Percentiles rank a stretch among this genome's conserved stretches.
phyloP scores from a whole-genome alignment of 2,888 invertebrate species.

The Bhutanitis thaidina region DNA sequence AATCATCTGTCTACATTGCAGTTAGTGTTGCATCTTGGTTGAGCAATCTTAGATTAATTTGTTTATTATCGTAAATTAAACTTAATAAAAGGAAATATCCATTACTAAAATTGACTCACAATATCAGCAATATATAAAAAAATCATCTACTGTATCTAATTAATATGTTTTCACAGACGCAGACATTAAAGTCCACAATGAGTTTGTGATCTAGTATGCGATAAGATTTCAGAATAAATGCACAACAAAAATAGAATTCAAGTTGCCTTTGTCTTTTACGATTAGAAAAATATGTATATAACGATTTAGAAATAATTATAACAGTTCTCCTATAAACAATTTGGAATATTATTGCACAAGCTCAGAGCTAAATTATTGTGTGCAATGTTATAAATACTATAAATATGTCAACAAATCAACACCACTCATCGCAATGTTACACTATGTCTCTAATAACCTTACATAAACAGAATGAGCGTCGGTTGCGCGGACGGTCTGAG shows the following conservation, averaged over 20 bases:
- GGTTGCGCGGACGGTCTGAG: slow-evolving; percentile 8
- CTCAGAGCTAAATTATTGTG: slow-evolving; percentile 70
- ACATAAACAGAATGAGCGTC: slow-evolving; percentile 34
- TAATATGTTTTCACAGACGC: slow-evolving; percentile 56
- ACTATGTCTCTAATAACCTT: slow-evolving; percentile 58
- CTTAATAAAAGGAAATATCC: slow-evolving; percentile 73
- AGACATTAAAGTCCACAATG: slow-evolving; percentile 72
- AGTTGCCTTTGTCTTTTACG: slow-evolving; percentile 76
- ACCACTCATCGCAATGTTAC: slow-evolving; percentile 52
- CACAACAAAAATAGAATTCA: slow-evolving; percentile 77
- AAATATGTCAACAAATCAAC: slow-evolving; percentile 76
- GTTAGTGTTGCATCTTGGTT: slow-evolving; percentile 75
- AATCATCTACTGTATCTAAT: slow-evolving; percentile 57
- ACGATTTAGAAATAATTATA: slow-evolving; percentile 77
- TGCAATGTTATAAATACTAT: slow-evolving; percentile 65
- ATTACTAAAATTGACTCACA: slow-evolving; percentile 77
- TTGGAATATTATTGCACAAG: slow-evolving; percentile 79
- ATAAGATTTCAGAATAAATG: slow-evolving; percentile 76
- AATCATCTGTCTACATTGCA: slow-evolving; percentile 69
- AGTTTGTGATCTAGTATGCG: slow-evolving; percentile 58
- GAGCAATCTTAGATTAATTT: slow-evolving; percentile 76
- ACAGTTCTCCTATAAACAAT: slow-evolving; percentile 70
- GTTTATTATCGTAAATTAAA: slow-evolving; percentile 70
- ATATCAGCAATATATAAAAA: slow-evolving; percentile 70
- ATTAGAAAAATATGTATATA: slow-evolving; percentile 73